Evolutionary conservation across 2,797 vertebrate species (phyloP), one percentile per base, ranked within the genome.

Genomic region (Falco novaeseelandiae): DNA sequence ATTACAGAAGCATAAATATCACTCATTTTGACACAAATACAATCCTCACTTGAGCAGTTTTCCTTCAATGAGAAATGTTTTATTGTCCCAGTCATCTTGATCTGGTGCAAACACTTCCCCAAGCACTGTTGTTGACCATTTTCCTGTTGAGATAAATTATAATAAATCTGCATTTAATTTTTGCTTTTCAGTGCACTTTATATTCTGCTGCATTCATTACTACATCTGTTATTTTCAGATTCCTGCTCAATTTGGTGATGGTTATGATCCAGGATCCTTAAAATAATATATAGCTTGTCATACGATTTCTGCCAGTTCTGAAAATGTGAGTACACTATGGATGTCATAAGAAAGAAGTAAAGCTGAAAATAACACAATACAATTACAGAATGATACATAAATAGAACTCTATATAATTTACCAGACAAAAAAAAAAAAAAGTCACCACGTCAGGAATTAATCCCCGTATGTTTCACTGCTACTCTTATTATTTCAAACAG

Each of bases 1-100:
- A 96, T 92, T 94, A 93, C 34, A 92, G 59, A 88, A 93, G 66
- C 66, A 94, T 95, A 96, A 96, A 92, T 89, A 97, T 92, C 94
- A 92, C 58, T 95, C 77, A 94, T 95, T 87, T 89, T 94, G 92
- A 95, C 92, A 93, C 38, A 95, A 84, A 92, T 91, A 93, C 90
- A 94, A 94, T 94, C 93, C 99, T 98, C 98, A 99, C 99, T 98
- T 99, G 78, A 99, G 98, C 83, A 98, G 96, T 84, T 99, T 98
- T 98, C 99, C 99, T 97, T 99, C 99, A 91, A 98, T 99, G 74
- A 98, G 91, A 76, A 98, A 99, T 3, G 99, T 99, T 98, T 99
- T 99, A 97, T 99, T 99, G 98, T 99, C 99, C 99, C 99, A 99
- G 97, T 99, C 99, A 90, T 99, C 99, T 30, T 98, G 98, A 97